Base-by-base conservation (phyloP, 2,888 invertebrate genomes). In the Eucriotettix oculatus region DNA sequence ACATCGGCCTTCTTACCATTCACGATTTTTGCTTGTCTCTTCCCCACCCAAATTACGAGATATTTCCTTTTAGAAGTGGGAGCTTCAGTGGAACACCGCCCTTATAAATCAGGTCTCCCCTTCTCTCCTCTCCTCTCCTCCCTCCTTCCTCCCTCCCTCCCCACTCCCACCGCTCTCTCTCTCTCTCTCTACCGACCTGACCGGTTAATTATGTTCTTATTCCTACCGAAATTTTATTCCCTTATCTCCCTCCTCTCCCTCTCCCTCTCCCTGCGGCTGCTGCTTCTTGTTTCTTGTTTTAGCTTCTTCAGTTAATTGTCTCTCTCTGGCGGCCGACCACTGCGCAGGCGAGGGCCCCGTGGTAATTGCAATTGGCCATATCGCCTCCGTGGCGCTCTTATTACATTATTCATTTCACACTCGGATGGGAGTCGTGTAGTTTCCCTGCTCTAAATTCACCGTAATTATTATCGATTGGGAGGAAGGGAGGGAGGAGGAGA, bases 161-260 rank as follows among this genome's bases (percentile, higher is more conserved):
- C 52, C n/a, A 10, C 52, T 40, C 52, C 29, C 52, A n/a, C 29
- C 52, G 42, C 56, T 56, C 52, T 16, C 41, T 10, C 40, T 29
- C 56, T 16, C 57, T 16, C 57, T n/a, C 14, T 16, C 57, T 16
- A 43, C 57, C 44, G 17, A 41, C 57, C 43, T 29, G 57, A 57
- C 57, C 42, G 12, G 56, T 56, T 42, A 56, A 56, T 56, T 56
- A 56, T 56, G 16, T 56, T 56, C 56, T 56, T 56, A 56, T 56
- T 56, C 56, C 41, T 56, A 12, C 56, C 57, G 57, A 57, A 57
- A 57, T 17, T 57, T 57, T 57, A 42, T 48, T 57, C 57, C 14
- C 44, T 48, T 57, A 42, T 57, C 57, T 42, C 41, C 16, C 17
- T 10, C n/a, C 16, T 16, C n/a, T 57, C n/a, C n/a, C n/a, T 16